A percentile compares a stretch with the other conserved stretches of the same genome.
Evolutionary conservation across 1,140 invertebrate species (phyloP).

Genomic region (Planococcus citri): DNA sequence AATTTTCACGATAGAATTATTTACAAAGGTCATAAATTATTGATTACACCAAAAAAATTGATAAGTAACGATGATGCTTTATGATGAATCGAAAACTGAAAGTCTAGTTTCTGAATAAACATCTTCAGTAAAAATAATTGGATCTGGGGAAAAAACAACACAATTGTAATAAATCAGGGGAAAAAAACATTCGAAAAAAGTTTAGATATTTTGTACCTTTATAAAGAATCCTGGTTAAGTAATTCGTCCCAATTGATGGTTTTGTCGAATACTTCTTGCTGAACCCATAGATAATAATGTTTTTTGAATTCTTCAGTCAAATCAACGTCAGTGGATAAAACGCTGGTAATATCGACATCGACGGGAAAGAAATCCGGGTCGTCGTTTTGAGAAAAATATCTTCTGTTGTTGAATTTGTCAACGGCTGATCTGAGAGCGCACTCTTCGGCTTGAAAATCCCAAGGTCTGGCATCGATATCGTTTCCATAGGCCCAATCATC

Average conservation of each 20-base stretch:
- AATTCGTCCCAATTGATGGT: slow-evolving; percentile 62
- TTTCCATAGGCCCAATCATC: slow-evolving; percentile 99
- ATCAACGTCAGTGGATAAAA: slow-evolving; percentile 63
- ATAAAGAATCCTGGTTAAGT: slow-evolving; percentile 27
- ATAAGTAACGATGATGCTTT: no score
- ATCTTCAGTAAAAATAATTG: no score
- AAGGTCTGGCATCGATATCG: slow-evolving; percentile 90
- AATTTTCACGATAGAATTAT: no score
- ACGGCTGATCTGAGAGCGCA: slow-evolving; percentile 84
- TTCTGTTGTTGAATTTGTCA: slow-evolving; percentile 86
- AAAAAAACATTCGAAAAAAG: no score
- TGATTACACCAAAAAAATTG: no score
- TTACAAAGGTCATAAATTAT: no score
- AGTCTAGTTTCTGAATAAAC: no score
- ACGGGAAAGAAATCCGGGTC: slow-evolving; percentile 68
- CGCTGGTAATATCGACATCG: slow-evolving; percentile 72
- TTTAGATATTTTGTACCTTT: no score
- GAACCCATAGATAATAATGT: slow-evolving; percentile 92
- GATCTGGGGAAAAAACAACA: no score
- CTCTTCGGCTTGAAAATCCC: slow-evolving; percentile 98
- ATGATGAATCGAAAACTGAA: no score
- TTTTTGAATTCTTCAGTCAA: slow-evolving; percentile 90
- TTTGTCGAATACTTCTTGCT: slow-evolving; percentile 89
- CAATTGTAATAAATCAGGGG: no score
- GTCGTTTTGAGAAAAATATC: slow-evolving; percentile 46